Evolutionary conservation across 2,113 vertebrate species (phyloP), one percentile per base, ranked within the genome.

Genomic region (Xyliphius kryptos): DNA sequence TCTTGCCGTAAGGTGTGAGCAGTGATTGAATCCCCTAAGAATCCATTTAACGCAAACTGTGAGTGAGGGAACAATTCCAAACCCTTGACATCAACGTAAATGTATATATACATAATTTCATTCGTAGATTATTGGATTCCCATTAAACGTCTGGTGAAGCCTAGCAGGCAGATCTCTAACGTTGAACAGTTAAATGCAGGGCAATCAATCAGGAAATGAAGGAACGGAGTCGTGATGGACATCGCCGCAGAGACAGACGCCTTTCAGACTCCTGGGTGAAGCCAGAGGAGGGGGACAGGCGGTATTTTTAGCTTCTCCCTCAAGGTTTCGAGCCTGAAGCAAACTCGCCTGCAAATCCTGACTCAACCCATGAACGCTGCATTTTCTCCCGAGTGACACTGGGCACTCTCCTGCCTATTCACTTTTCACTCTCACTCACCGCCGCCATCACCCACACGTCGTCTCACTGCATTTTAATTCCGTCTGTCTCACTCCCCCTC

Each of bases 291-390:
- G 54, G 62, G 59, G 49, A 67, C 9, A 12, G 48, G 32, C 55
- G 36, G 32, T 75, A 75, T 75, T 69, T 75, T 75, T 75, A 75
- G 69, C 62, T 48, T 68, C 48, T 71, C 69, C 73, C 69, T 62
- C 49, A 63, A 66, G 69, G 66, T 64, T 66, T 52, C 54, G 38
- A 68, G 73, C 68, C 57, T 56, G 37, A 52, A 68, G 69, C 58
- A 40, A 61, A 43, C 47, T 15, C 40, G 9, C 40, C 3, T 41
- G 13, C 56, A 16, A 6, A 32, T 53, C 55, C 32, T 12, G 32
- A n/a, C 15, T 9, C 32, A 12, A 37, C 43, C 38, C 43, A 48
- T 32, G 53, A 36, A 54, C 3, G 43, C 32, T 56, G 40, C 7
- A 13, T 59, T 59, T 67, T 53, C 38, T 59, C 16, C 64, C 21